Percentiles rank a stretch among this genome's conserved stretches.
These are phyloP conservation scores for Orthonychiurus folsomi DNA, from an alignment of 2,888 invertebrate genomes.

Conservation along the genomic window DNA sequence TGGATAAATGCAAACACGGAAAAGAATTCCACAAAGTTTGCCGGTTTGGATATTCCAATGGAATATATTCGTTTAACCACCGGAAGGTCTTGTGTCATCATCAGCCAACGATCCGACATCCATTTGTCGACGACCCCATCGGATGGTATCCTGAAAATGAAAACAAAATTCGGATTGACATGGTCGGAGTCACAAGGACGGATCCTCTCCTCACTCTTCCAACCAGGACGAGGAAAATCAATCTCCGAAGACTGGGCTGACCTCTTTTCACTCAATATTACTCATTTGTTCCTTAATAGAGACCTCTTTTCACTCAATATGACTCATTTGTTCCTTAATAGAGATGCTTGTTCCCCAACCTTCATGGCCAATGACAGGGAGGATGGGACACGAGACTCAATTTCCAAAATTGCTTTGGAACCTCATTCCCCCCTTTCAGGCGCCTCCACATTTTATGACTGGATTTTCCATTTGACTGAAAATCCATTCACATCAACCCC, in stretches of 20 bases:
- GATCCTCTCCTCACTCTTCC: constrained; percentile 20
- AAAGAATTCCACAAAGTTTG: constrained; percentile 10
- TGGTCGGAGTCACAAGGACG: background rate
- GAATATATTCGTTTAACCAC: constrained; percentile 14
- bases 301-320: too few species aligned
- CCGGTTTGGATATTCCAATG: constrained; percentile 18
- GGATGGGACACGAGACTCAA: too few species aligned
- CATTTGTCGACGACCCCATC: background rate
- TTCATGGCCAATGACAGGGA: background rate
- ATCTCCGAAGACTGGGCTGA: constrained; percentile 14
- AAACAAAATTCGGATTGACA: background rate
- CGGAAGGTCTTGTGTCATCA: constrained; percentile 16
- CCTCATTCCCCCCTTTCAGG: too few species aligned
- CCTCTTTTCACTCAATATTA: constrained; percentile 17
- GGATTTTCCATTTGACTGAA: too few species aligned
- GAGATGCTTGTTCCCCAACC: constrained; percentile 11
- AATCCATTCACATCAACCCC: too few species aligned
- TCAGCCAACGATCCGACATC: constrained; percentile 4
- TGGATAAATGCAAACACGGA: constrained; percentile 19
- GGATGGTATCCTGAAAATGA: background rate
- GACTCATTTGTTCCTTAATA: constrained; percentile 19
- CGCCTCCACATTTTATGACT: too few species aligned
- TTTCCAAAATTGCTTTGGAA: too few species aligned
- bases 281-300: constrained; percentile 18
- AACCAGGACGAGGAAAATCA: constrained; percentile 16